Percentiles rank a stretch among this genome's conserved stretches.
Conservation (phyloP, 2,113 vertebrate genomes). For the Clupea harengus region DNA sequence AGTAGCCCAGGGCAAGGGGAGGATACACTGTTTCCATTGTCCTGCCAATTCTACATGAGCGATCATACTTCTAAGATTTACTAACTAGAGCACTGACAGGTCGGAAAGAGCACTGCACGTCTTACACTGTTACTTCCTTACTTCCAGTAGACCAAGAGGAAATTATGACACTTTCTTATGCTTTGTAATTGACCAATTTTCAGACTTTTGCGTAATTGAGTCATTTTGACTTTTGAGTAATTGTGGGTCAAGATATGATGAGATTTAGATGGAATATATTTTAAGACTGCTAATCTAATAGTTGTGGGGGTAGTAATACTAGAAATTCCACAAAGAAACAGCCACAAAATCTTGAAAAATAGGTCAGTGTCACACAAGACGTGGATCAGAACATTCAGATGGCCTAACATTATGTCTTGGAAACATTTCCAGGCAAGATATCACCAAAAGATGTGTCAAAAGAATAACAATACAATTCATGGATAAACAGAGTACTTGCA, state of each 20-base stretch:
- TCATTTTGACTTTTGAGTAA: not conserved
- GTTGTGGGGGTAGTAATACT: not conserved
- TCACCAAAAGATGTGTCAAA: not conserved
- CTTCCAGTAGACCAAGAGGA: not conserved
- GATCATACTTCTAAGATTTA: conserved; percentile 59
- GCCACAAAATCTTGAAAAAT: not conserved
- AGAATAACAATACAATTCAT: not conserved
- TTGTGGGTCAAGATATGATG: not conserved
- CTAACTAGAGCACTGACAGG: conserved; percentile 25
- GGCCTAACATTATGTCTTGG: not conserved
- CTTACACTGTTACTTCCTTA: not conserved
- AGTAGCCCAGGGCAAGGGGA: conserved; percentile 47
- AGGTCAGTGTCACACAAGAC: not conserved
- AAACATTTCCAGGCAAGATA: not conserved
- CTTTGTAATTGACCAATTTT: not conserved
- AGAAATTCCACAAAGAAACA: not conserved
- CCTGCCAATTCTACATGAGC: conserved; percentile 61
- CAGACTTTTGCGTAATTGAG: not conserved
- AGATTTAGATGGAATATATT: not conserved
- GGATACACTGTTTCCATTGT: conserved; percentile 54
- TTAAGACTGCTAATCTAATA: not conserved
- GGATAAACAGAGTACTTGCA: not conserved
- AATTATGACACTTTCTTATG: not conserved
- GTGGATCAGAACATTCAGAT: not conserved
- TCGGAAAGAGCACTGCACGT: not conserved